Evolutionary conservation across 1,140 invertebrate genomes (phyloP), one percentile per base, ranked within the genome.

Genomic region (Heliothis subflexa): DNA sequence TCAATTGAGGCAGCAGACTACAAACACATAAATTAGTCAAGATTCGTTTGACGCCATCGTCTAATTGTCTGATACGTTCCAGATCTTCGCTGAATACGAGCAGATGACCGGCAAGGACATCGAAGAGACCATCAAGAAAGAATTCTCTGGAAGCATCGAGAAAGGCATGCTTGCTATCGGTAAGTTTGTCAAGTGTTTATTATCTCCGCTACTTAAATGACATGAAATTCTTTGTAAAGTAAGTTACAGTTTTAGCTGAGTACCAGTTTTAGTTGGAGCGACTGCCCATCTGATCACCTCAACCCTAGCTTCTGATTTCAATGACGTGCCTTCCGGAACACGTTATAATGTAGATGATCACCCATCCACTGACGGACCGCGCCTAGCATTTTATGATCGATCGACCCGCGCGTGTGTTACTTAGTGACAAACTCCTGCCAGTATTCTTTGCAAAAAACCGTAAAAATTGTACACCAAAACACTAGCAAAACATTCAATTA

Each of bases 101-200:
- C 95, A 96, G 70, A 83, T 98, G 10, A 95, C 97, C 45, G 97
- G 98, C 33, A 96, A 97, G 82, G 96, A 97, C 75, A 97, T 99
- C 83, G 98, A 98, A 87, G 95, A 97, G n/a, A 96, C 97, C 3
- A 98, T 99, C 86, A 97, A 98, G 88, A 96, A 96, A 70, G 98
- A 99, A 95, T 98, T 99, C 90, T 97, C 97, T 79, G 98, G 98
- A 78, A 96, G 97, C 85, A 93, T 99, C 10, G 96, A 98, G 93
- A 96, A 97, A 86, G 98, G 98, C 52, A 97, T 98, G 88, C 94
- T 98, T 62, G 97, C 98, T 83, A 97, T 99, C 86, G 97, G 98
- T 98, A 94, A 95, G 95, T 90, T 68, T 70, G 68, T 52, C 25
- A 52, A n/a, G n/a, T n/a, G n/a, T 64, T 28, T 1, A 70, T 11